Percentiles rank a stretch among this genome's conserved stretches.
Conservation (phyloP, 1,140 invertebrate genomes). For the Eubasilissa regina region DNA sequence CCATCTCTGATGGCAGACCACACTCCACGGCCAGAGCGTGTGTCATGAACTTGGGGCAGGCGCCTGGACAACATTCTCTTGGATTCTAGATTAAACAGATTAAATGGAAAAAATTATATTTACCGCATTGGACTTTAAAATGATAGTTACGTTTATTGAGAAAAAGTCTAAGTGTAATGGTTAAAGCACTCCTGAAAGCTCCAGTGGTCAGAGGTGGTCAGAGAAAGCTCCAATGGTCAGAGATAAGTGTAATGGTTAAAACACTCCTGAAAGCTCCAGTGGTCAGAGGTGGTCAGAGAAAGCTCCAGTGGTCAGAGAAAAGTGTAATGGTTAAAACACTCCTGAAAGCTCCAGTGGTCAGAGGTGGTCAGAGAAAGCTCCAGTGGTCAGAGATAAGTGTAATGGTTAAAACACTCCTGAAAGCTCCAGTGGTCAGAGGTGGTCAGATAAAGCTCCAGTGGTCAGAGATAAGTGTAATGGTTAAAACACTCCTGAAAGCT, state of each 20-base stretch:
- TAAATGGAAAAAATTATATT: background rate
- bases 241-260: no score
- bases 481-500: no score
- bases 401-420: no score
- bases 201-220: background rate
- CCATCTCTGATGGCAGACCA: conserved; percentile 20
- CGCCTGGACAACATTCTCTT: conserved; percentile 41
- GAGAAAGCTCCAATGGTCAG: background rate
- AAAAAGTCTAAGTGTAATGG: background rate
- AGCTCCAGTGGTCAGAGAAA: background rate
- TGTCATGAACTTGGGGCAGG: conserved; percentile 42
- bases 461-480: no score
- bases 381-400: background rate
- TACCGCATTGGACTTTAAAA: background rate
- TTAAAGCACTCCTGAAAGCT: no score
- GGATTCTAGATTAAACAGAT: conserved; percentile 12
- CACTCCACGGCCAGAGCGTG: conserved; percentile 45
- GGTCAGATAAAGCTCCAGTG: background rate
- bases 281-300: background rate
- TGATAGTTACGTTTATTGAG: no score
- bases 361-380: background rate
- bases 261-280: background rate
- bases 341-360: background rate
- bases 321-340: no score
- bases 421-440: background rate